These are phyloP conservation scores for Morpho helenor DNA, from an alignment of 2,888 invertebrate genomes.

Conservation along the genomic window DNA sequence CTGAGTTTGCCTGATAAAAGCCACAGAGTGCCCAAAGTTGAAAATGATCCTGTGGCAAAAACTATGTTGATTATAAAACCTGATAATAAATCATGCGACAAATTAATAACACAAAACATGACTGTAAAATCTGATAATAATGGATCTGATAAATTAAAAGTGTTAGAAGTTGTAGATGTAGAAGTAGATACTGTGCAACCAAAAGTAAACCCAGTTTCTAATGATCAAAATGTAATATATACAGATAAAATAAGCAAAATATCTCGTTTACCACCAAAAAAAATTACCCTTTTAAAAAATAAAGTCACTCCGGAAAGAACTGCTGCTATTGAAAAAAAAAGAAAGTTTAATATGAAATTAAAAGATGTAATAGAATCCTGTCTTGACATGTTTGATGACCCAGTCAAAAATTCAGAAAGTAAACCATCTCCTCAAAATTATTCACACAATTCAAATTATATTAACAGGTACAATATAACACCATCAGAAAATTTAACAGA, in stretches of 20 bases:
- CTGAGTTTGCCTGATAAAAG: slow-evolving; percentile 38
- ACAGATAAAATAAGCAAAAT: slow-evolving; percentile 1
- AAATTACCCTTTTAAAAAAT: slow-evolving; percentile 30
- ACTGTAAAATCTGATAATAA: not conserved
- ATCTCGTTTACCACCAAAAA: slow-evolving; percentile 13
- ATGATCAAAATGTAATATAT: not conserved
- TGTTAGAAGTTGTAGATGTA: slow-evolving; percentile 18
- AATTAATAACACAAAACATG: not conserved
- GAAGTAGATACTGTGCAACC: slow-evolving; percentile 7
- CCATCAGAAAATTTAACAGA: not conserved
- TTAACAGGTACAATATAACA: not conserved
- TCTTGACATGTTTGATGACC: slow-evolving; percentile 40
- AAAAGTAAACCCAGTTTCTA: slow-evolving; percentile 1
- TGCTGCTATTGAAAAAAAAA: slow-evolving; percentile 60
- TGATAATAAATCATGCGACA: slow-evolving; percentile 8
- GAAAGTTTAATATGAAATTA: slow-evolving; percentile 65
- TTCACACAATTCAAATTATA: not conserved
- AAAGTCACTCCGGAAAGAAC: slow-evolving; percentile 54
- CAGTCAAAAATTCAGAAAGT: slow-evolving; percentile 11
- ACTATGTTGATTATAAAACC: not conserved
- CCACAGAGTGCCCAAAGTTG: not conserved
- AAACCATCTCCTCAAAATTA: not conserved
- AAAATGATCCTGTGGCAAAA: not conserved
- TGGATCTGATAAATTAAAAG: slow-evolving; percentile 12
- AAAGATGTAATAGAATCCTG: slow-evolving; percentile 59